Evolutionary conservation across 1,140 invertebrate species (phyloP).

Genomic region (Penaeus indicus): DNA sequence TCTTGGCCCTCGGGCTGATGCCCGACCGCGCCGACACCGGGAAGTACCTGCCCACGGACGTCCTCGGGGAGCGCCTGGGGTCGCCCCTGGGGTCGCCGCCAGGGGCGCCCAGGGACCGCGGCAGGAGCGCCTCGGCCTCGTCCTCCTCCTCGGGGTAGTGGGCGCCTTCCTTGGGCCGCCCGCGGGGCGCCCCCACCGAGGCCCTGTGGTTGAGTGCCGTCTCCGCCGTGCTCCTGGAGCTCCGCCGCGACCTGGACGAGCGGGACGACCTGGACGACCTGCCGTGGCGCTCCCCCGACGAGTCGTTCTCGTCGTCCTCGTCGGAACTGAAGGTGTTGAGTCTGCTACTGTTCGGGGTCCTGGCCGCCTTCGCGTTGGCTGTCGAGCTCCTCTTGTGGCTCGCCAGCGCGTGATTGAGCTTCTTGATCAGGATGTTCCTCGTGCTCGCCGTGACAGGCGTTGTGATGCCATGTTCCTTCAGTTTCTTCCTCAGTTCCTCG

Average conservation of each 20-base stretch:
- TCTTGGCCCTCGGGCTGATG: constrained; percentile 35
- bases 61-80: not conserved
- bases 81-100: not conserved
- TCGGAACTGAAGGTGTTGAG: constrained; percentile 57
- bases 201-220: not conserved
- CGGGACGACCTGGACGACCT: constrained; percentile 17
- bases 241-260: not conserved
- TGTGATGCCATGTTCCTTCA: constrained; percentile 50
- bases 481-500: constrained; percentile 40
- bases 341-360: constrained; percentile 5
- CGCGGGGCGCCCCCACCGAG: not conserved
- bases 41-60: not conserved
- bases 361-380: constrained; percentile 9
- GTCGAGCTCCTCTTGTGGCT: constrained; percentile 33
- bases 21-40: constrained; percentile 34
- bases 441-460: constrained; percentile 53
- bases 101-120: not conserved
- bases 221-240: not conserved
- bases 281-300: not conserved
- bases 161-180: not conserved
- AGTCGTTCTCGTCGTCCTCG: constrained; percentile 51
- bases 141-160: not conserved
- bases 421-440: constrained; percentile 55
- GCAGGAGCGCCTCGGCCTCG: not conserved
- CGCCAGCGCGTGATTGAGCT: constrained; percentile 53